Evolutionary conservation across 1,140 invertebrate genomes (phyloP), one percentile per base, ranked within the genome.

Genomic region (Marisa cornuarietis): DNA sequence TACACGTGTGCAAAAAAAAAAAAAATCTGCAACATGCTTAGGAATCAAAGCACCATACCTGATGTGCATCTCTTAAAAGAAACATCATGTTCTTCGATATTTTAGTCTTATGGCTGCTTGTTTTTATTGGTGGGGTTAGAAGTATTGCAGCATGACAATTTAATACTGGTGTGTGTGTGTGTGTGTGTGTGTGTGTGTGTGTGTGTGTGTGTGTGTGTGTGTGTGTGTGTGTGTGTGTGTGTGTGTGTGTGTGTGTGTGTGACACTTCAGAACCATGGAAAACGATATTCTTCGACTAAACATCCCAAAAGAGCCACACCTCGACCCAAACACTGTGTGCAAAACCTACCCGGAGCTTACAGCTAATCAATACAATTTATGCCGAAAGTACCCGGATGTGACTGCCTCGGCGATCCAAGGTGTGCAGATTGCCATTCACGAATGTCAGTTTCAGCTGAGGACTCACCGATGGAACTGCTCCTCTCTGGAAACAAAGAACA

Each of bases 341-440:
- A 88, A 88, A 79, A 90, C 87, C 16, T 90, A 87, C 73, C 95
- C 95, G 20, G 96, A 96, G 24, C 92, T 98, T 85, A 95, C 95
- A 14, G 92, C 93, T 82, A 93, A 93, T 78, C 96, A 98, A 91
- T 93, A 95, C 74, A 94, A 95, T 83, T 93, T 97, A 91, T 98
- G 96, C 89, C 93, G 93, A 83, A 93, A 94, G 79, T 94, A 95
- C 83, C 96, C 96, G 16, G 95, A 97, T 88, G 95, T 95, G 31
- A 94, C 97, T 90, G 95, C 95, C n/a, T 96, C 96, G 49, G 94
- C 97, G 26, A 95, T 96, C 18, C 95, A 96, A 88, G 96, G 96
- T 42, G 94, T 96, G 66, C 94, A 95, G 87, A 91, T 96, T 86
- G 96, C 96, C 26, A 94, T 97, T 11, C 82, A 96, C 95, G 90